These are phyloP conservation scores for Ataeniobius toweri DNA, from an alignment of 2,797 vertebrate species.

Conservation along the genomic window DNA sequence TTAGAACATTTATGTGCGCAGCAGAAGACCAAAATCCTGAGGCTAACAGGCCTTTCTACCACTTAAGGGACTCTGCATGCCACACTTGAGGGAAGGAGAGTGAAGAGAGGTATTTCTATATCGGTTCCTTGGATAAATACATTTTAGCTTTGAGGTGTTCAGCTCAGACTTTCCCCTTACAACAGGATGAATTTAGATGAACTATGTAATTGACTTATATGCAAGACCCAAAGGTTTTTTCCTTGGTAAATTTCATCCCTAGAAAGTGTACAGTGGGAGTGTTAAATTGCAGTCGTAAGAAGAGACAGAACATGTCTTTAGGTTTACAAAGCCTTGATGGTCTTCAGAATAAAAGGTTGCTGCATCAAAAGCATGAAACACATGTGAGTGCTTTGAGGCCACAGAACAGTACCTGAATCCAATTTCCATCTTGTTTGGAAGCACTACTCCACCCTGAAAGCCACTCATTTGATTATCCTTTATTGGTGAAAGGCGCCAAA, in stretches of 20 bases:
- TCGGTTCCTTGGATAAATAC: conserved; percentile 58
- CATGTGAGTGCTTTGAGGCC: conserved; percentile 35
- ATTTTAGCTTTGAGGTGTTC: conserved; percentile 57
- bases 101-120: conserved; percentile 51
- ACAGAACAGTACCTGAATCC: conserved; percentile 34
- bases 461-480: conserved; percentile 41
- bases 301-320: conserved; percentile 32
- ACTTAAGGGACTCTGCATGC: conserved; percentile 48
- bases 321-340: conserved; percentile 36
- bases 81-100: conserved; percentile 43
- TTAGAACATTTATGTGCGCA: conserved; percentile 29
- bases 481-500: conserved; percentile 19
- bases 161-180: conserved; percentile 42
- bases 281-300: conserved; percentile 54
- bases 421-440: conserved; percentile 31
- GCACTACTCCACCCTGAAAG: conserved; percentile 22
- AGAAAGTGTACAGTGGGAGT: conserved; percentile 45
- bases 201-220: conserved; percentile 71
- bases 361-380: conserved; percentile 54
- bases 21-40: conserved; percentile 43
- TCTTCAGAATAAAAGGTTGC: conserved; percentile 37
- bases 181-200: conserved; percentile 57
- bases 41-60: conserved; percentile 49
- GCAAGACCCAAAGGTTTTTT: conserved; percentile 50
- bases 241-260: conserved; percentile 52